A percentile compares a stretch with the other conserved stretches of the same genome.
Evolutionary conservation across 2,888 invertebrate species (phyloP).

Genomic region (Chrysolina oricalcia): DNA sequence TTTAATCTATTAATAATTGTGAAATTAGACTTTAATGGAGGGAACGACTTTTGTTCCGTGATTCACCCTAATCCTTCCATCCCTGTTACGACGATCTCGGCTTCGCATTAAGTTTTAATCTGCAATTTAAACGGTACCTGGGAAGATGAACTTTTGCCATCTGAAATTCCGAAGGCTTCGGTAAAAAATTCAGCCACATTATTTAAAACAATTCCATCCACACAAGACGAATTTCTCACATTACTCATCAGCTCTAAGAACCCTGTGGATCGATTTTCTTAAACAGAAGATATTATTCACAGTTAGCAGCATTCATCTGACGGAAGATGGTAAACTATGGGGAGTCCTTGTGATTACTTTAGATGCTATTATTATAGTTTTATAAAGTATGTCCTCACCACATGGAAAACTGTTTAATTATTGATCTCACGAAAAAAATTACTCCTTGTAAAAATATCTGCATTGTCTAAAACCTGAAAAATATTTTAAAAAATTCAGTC

Average conservation of each 20-base stretch:
- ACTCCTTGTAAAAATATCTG: too few species aligned
- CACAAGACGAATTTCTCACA: slow-evolving; percentile 7
- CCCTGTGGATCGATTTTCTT: neutral
- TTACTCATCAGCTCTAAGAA: slow-evolving; percentile 3
- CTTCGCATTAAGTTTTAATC: slow-evolving; percentile 3
- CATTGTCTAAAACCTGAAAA: too few species aligned
- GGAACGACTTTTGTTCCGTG: neutral
- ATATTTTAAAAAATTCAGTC: too few species aligned
- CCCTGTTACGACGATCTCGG: neutral
- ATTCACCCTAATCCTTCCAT: neutral
- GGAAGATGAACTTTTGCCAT: slow-evolving; percentile 2
- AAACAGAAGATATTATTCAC: slow-evolving; percentile 1
- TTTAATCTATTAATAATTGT: neutral
- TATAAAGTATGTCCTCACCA: too few species aligned
- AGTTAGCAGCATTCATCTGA: neutral
- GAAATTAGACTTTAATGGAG: neutral
- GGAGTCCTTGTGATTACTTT: too few species aligned
- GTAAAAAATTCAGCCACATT: slow-evolving; percentile 5
- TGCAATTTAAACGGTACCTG: slow-evolving; percentile 17
- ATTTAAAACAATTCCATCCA: slow-evolving; percentile 14
- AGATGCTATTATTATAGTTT: too few species aligned
- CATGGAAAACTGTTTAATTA: too few species aligned
- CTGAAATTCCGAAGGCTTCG: neutral
- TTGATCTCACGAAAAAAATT: too few species aligned
- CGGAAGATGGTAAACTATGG: too few species aligned